A percentile compares a stretch with the other conserved stretches of the same genome.
Conservation (phyloP, 37 sponge, comb jelly and placozoan species). For the Tethya wilhelma region DNA sequence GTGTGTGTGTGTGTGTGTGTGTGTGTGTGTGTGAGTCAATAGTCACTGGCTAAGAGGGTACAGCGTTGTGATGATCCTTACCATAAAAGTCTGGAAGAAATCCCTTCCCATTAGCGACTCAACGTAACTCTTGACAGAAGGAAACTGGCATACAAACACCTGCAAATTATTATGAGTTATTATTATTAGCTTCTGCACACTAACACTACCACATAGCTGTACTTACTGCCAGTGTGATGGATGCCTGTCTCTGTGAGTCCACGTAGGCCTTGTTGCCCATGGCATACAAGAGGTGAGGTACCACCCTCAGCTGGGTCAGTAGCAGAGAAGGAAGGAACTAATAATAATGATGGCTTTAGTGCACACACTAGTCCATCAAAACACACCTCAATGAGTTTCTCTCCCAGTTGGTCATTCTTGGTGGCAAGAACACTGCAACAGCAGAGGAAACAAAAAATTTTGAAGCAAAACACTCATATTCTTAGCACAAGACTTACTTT, state of each 20-base stretch:
- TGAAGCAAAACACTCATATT: not conserved
- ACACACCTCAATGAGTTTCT: conserved; percentile 14
- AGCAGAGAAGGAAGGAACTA: not conserved
- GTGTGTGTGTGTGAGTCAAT: too few species aligned
- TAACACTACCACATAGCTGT: not conserved
- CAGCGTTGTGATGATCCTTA: conserved; percentile 7
- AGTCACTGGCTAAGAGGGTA: too few species aligned
- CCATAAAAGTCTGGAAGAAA: conserved; percentile 41
- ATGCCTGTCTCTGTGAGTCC: conserved; percentile 90
- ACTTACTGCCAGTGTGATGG: conserved; percentile 75
- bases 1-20: too few species aligned
- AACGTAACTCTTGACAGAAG: conserved; percentile 21
- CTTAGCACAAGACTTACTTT: conserved; percentile 5
- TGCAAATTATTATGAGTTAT: not conserved
- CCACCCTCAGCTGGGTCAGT: conserved; percentile 57
- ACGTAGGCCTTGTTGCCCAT: conserved; percentile 79
- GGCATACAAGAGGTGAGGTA: conserved; percentile 78
- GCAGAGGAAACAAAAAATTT: not conserved
- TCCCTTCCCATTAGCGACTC: conserved; percentile 22
- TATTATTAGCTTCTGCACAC: not conserved
- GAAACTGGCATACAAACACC: conserved; percentile 27
- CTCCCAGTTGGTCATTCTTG: not conserved
- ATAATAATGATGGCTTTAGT: not conserved
- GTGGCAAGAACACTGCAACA: not conserved
- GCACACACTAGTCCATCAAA: not conserved